A percentile compares a stretch with the other conserved stretches of the same genome.
These are phyloP conservation scores for Morone chrysops DNA, from an alignment of 2,113 vertebrate species.

Conservation along the genomic window DNA sequence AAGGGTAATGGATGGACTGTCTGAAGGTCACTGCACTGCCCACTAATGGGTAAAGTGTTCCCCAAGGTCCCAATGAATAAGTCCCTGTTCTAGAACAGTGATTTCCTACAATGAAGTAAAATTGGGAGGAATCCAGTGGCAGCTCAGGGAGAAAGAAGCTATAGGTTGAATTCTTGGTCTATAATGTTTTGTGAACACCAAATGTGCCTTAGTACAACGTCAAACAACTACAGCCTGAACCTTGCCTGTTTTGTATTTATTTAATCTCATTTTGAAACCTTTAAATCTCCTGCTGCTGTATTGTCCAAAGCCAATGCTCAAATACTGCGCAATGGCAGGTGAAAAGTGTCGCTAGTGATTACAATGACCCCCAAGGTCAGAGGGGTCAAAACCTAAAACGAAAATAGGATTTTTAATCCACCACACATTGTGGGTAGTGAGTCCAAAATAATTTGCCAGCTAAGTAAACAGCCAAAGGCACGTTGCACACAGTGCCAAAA, in stretches of 20 bases:
- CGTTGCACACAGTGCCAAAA: slow-evolving; percentile 37
- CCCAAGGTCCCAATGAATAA: slow-evolving; percentile 64
- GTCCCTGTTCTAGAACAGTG: slow-evolving; percentile 66
- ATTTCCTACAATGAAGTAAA: slow-evolving; percentile 69
- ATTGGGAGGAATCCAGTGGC: slow-evolving; percentile 52
- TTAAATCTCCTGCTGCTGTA: slow-evolving; percentile 24
- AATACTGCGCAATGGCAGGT: slow-evolving; percentile 8
- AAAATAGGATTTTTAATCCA: slow-evolving; percentile 55
- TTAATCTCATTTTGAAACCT: not conserved
- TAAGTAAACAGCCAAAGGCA: slow-evolving; percentile 63
- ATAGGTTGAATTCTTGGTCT: slow-evolving; percentile 25
- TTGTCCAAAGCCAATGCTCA: slow-evolving; percentile 21
- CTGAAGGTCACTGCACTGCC: slow-evolving; percentile 76
- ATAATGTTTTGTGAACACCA: slow-evolving; percentile 16
- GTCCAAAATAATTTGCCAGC: slow-evolving; percentile 56
- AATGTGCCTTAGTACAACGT: slow-evolving; percentile 14
- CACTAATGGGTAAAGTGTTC: slow-evolving; percentile 72
- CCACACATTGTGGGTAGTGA: slow-evolving; percentile 31
- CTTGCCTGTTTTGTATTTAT: not conserved
- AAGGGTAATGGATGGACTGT: slow-evolving; percentile 66
- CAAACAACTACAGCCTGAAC: not conserved
- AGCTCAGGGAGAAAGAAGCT: slow-evolving; percentile 26
- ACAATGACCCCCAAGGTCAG: slow-evolving; percentile 40
- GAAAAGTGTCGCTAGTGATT: slow-evolving; percentile 39
- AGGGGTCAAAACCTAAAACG: slow-evolving; percentile 31